Conservation (phyloP, 2,888 invertebrate species). For the Hydraecia micacea region DNA sequence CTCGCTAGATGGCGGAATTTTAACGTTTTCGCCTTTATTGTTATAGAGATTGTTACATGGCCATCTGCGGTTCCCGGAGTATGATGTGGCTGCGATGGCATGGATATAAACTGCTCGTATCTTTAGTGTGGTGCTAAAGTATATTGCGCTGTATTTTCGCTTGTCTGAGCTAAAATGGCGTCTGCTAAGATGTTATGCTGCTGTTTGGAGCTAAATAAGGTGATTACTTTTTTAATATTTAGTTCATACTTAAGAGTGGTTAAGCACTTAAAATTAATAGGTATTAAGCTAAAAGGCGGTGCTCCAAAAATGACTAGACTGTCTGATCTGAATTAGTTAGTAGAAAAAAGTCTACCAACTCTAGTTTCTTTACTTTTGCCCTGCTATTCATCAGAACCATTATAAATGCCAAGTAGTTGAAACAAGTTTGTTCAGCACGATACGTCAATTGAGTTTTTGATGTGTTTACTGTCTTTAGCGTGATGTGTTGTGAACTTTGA, state of each 20-base stretch:
- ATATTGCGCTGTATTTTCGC: constrained; percentile 59
- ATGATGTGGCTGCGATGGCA: constrained; percentile 51
- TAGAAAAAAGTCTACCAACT: background rate
- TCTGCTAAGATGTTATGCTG: constrained; percentile 55
- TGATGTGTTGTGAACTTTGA: background rate
- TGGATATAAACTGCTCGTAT: constrained; percentile 62
- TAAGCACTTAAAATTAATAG: constrained; percentile 1
- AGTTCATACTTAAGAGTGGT: background rate
- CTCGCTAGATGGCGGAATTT: constrained; percentile 48
- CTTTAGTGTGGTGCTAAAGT: constrained; percentile 62
- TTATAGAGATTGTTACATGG: constrained; percentile 62
- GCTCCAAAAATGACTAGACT: background rate
- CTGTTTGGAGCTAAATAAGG: constrained; percentile 47
- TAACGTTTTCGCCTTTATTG: constrained; percentile 47
- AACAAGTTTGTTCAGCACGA: background rate
- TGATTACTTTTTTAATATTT: constrained; percentile 36
- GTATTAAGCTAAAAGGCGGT: background rate
- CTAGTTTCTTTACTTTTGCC: background rate
- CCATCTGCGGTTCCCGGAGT: constrained; percentile 59
- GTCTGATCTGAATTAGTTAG: background rate
- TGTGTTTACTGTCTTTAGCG: background rate
- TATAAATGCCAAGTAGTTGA: background rate
- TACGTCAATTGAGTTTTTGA: background rate
- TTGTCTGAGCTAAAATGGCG: constrained; percentile 58
- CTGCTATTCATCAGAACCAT: background rate